These are phyloP conservation scores for Bostrychus sinensis DNA, from an alignment of 2,113 vertebrate species.

Conservation along the genomic window DNA sequence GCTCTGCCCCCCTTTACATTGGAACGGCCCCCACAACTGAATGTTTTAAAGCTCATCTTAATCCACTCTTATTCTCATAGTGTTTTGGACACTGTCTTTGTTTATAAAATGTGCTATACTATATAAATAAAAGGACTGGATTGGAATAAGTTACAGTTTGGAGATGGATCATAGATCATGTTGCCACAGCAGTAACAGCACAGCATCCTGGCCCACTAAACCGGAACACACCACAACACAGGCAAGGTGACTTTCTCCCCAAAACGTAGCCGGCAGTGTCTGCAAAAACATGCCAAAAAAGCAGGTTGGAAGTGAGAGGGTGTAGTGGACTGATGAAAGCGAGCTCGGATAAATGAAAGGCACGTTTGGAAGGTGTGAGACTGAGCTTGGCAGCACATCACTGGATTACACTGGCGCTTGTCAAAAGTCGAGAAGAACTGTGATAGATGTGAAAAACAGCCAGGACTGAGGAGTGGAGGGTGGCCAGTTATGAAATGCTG, in stretches of 20 bases:
- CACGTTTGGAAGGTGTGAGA: slow-evolving; percentile 14
- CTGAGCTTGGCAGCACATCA: slow-evolving; percentile 26
- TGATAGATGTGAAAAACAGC: slow-evolving; percentile 26
- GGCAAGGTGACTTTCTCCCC: slow-evolving; percentile 70
- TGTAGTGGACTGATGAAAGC: slow-evolving; percentile 16
- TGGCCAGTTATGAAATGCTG: not conserved
- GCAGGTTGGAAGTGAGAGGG: slow-evolving; percentile 4
- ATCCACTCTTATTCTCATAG: too few species aligned
- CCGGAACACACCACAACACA: slow-evolving; percentile 55
- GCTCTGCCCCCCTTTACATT: too few species aligned
- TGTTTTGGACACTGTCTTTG: too few species aligned
- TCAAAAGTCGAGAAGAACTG: slow-evolving; percentile 24
- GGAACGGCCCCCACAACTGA: too few species aligned
- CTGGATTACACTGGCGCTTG: slow-evolving; percentile 18
- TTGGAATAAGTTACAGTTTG: not conserved
- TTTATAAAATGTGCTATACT: too few species aligned
- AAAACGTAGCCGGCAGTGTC: not conserved
- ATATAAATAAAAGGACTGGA: too few species aligned
- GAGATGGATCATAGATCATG: slow-evolving; percentile 35
- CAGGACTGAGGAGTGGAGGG: not conserved
- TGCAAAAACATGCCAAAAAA: not conserved
- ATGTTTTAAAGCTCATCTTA: too few species aligned
- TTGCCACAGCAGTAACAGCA: slow-evolving; percentile 45
- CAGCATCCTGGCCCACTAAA: slow-evolving; percentile 36
- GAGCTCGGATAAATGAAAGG: slow-evolving; percentile 15